Evolutionary conservation across 2,113 vertebrate species (phyloP), one percentile per base, ranked within the genome.

Genomic region (Forbesichthys papilliferus): DNA sequence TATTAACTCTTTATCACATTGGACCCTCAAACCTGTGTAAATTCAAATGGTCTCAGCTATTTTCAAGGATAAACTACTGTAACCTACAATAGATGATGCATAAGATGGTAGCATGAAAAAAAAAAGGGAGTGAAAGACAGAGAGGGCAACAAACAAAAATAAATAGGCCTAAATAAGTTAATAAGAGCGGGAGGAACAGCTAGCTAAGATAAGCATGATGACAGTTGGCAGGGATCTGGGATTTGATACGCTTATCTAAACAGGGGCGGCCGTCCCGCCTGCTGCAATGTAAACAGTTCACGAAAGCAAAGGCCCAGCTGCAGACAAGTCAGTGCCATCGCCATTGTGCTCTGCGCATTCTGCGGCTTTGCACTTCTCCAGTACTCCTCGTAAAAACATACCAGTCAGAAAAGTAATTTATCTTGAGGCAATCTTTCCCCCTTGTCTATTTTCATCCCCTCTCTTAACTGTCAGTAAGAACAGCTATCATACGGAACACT

Each of bases 171-270:
- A 10, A 42, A 13, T 10, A 48, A 36, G 61, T 47, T 0, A 58
- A 9, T 18, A 60, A 54, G 11, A 27, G 27, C 27, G 0, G 33
- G 11, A 58, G 52, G 36, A 27, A 63, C 76, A 74, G 77, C 77
- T 73, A 46, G 20, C 33, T 27, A 34, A 66, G 48, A 71, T 59
- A 69, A 53, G 69, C 55, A 20, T 68, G 73, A 70, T 75, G 70
- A 84, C 42, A 61, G 70, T 55, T 66, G 67, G 66, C 65, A 74
- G 55, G 60, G 51, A 76, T 52, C 57, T 69, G 52, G 61, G 75
- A 88, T 75, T 71, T 72, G 75, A 81, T 77, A 80, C 55, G 58
- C 80, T 80, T 80, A 84, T 89, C 73, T 77, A 87, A 89, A 87
- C 76, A 88, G 81, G 65, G 77, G 71, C 61, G 59, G 60, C 78